Evolutionary conservation across 2,888 invertebrate species (phyloP), one percentile per base, ranked within the genome.

Genomic region (Tipula confusa): DNA sequence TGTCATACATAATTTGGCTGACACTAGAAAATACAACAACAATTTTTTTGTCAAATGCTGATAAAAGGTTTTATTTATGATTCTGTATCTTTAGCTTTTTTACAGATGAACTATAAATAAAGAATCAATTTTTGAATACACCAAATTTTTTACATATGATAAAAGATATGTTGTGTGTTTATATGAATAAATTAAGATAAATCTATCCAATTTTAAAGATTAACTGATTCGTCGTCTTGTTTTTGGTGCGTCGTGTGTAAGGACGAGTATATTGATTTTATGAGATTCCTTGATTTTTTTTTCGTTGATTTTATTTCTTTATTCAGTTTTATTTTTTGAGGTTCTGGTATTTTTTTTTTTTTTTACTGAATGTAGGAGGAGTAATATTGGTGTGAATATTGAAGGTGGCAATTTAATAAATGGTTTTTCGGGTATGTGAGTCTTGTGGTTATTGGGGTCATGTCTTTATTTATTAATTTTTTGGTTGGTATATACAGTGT

Each of bases 371-470:
- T 43, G 15, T 6, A 38, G 9, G 11, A 9, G 24, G 38, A 24
- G 64, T 24, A 15, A 64, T 24, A 64, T 7, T 64, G 9, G 64
- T 64, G 64, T 48, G 64, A 24, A 64, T 24, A 24, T 64, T 64
- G 64, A 9, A 9, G 64, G 64, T 64, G 64, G 64, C 64, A 64
- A 64, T 64, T 64, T 64, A 64, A 64, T 64, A 64, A 64, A 64
- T 64, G 7, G 24, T 64, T 64, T 64, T 64, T 64, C 64, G 64
- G 64, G 18, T 64, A 2, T 64, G 24, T 64, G 11, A 1, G 11
- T 64, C 64, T 64, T 64, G 64, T 64, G 64, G 64, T 64, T 18
- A 64, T 64, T 24, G 64, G n/a, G 64, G 64, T 64, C 64, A 64
- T 64, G 64, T 24, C 4, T 64, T 64, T 64, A 24, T 64, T 64